These are phyloP conservation scores for Cossypha niveicapilla DNA, from an alignment of 2,797 vertebrate species.

Conservation along the genomic window DNA sequence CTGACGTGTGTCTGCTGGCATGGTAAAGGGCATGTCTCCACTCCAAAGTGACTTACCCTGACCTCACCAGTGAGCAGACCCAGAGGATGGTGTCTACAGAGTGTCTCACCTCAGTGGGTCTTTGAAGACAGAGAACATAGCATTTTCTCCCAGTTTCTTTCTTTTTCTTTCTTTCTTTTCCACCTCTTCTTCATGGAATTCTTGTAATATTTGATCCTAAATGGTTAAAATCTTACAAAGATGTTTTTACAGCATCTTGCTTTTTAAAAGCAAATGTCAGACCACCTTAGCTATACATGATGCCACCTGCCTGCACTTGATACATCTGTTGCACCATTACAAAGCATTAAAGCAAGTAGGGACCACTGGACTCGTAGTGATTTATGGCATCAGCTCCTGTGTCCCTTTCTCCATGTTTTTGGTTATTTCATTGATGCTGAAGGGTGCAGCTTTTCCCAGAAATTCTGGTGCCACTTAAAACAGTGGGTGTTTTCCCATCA, in stretches of 20 bases:
- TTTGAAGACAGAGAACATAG: not conserved
- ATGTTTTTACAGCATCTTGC: not conserved
- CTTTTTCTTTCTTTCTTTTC: not conserved
- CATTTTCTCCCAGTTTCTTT: not conserved
- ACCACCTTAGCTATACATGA: not conserved
- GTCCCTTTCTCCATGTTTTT: not conserved
- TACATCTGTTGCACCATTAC: not conserved
- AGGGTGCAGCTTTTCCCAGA: not conserved
- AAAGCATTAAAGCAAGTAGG: not conserved
- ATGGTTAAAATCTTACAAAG: not conserved
- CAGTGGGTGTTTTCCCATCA: not conserved
- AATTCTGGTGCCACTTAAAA: not conserved
- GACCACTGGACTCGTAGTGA: not conserved
- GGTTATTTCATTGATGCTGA: not conserved
- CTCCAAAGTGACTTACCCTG: not conserved
- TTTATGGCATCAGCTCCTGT: not conserved
- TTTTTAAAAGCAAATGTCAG: not conserved
- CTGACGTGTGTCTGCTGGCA: not conserved
- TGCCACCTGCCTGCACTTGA: not conserved
- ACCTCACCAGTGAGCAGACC: not conserved
- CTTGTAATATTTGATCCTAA: not conserved
- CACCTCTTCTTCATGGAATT: not conserved
- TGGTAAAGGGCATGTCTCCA: not conserved
- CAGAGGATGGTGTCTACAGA: not conserved
- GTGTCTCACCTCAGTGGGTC: not conserved